These are phyloP conservation scores for Stegostoma tigrinum DNA, from an alignment of 2,113 vertebrate species.

Conservation along the genomic window DNA sequence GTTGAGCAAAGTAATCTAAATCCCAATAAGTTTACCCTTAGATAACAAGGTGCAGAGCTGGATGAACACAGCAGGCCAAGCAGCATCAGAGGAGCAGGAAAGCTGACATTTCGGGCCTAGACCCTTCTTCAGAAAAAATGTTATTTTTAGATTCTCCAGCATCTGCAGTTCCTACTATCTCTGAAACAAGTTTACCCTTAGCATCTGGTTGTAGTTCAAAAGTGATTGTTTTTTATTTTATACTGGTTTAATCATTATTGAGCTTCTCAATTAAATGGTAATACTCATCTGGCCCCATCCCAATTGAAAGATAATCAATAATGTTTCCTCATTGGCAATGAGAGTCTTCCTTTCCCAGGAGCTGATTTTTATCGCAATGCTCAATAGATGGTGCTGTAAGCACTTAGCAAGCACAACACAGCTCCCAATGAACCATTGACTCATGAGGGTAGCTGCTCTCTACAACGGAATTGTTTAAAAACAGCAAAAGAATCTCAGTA, in stretches of 20 bases:
- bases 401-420: neutral
- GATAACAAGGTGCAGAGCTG: too few species aligned
- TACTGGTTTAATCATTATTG: neutral
- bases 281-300: neutral
- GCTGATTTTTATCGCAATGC: neutral
- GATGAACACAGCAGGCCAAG: too few species aligned
- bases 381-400: conserved; percentile 20
- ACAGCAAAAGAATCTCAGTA: neutral
- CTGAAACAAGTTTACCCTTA: too few species aligned
- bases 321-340: neutral
- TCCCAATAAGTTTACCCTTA: too few species aligned
- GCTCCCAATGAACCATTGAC: neutral
- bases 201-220: neutral
- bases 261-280: neutral
- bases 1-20: neutral
- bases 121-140: too few species aligned
- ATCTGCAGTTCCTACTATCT: too few species aligned
- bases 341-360: neutral
- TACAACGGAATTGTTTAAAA: neutral
- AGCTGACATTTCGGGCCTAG: too few species aligned
- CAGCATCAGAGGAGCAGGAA: too few species aligned
- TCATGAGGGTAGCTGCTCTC: neutral
- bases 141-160: too few species aligned
- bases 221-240: neutral
- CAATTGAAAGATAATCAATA: neutral